Evolutionary conservation across 1,140 invertebrate species (phyloP).

Genomic region (Dendrolimus kikuchii): DNA sequence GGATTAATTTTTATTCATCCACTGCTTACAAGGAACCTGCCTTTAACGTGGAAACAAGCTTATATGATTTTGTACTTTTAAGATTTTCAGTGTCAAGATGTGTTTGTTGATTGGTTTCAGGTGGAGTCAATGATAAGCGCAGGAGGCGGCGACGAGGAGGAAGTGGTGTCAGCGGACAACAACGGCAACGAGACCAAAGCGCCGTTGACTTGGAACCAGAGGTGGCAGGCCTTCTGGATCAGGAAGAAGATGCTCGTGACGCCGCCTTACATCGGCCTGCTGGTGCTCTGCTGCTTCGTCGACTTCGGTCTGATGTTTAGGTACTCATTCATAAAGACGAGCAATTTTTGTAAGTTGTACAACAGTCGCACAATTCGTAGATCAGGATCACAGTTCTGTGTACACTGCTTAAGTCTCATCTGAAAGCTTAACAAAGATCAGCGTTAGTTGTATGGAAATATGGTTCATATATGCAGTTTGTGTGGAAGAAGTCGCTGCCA

Average conservation of each 20-base stretch:
- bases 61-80: no score
- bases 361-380: no score
- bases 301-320: constrained; percentile 75
- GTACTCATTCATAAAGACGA: constrained; percentile 28
- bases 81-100: no score
- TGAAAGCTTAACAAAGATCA: no score
- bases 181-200: constrained; percentile 61
- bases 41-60: no score
- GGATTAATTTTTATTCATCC: no score
- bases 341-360: constrained; percentile 13
- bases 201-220: constrained; percentile 48
- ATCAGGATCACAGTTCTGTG: no score
- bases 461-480: no score
- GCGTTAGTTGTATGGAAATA: no score
- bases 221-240: constrained; percentile 56
- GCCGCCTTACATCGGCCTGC: constrained; percentile 67
- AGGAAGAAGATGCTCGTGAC: constrained; percentile 64
- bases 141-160: constrained; percentile 48
- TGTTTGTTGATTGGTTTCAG: constrained; percentile 19
- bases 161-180: constrained; percentile 45
- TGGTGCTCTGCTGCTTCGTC: constrained; percentile 70
- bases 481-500: no score
- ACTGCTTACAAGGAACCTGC: no score
- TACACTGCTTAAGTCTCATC: no score
- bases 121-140: constrained; percentile 65